Evolutionary conservation across 2,113 vertebrate species (phyloP).

Genomic region (Albula goreensis): DNA sequence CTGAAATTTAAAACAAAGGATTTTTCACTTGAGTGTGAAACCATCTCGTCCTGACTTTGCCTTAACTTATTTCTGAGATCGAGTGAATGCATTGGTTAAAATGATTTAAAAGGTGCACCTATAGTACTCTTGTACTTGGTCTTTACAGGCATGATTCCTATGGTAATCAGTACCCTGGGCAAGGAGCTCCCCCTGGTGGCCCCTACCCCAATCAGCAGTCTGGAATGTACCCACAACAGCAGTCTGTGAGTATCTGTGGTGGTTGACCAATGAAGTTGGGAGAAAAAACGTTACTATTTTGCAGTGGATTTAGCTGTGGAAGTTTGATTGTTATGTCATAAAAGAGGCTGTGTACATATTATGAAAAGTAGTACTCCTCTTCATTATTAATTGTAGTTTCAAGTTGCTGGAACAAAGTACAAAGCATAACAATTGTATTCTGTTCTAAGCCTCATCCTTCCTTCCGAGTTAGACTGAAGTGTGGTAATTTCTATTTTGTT

Average conservation of each 20-base stretch:
- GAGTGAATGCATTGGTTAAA: background rate
- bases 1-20: too few species aligned
- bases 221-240: constrained; percentile 92
- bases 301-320: background rate
- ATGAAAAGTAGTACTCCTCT: too few species aligned
- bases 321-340: background rate
- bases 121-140: background rate
- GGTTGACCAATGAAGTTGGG: background rate
- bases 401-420: too few species aligned
- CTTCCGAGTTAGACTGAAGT: too few species aligned
- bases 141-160: constrained; percentile 90
- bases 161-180: constrained; percentile 93
- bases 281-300: background rate
- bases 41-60: background rate
- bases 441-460: too few species aligned
- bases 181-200: constrained; percentile 90
- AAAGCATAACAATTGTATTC: too few species aligned
- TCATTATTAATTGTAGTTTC: too few species aligned
- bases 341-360: too few species aligned
- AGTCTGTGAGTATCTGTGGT: constrained; percentile 71
- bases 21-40: background rate
- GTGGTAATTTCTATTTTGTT: too few species aligned
- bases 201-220: constrained; percentile 93
- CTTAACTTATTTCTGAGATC: background rate
- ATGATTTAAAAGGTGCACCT: background rate